Evolutionary conservation across 2,888 invertebrate species (phyloP), one percentile per base, ranked within the genome.

Genomic region (Polyommatus iphigenia): DNA sequence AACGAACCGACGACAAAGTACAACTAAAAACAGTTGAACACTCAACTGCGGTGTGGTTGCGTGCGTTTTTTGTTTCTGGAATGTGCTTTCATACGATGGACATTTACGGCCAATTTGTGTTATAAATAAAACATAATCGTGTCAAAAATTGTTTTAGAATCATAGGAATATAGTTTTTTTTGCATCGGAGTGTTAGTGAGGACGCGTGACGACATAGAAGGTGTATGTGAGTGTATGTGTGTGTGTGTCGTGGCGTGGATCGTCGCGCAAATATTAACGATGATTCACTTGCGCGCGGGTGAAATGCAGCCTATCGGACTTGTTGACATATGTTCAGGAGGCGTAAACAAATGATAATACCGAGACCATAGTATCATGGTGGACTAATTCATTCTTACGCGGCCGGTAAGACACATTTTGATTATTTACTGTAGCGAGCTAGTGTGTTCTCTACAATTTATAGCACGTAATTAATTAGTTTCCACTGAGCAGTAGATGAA

Each of bases 261-360:
- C 90, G 92, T 91, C 92, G 92, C 92, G 91, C 92, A 92, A 91
- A 92, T 93, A 92, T 90, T 94, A 93, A 93, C 92, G 93, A 92
- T 94, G 93, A 94, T 91, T 94, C 93, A 94, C 90, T 92, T 92
- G 91, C 87, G 92, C 90, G 90, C 93, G 91, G 91, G 92, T 92
- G 92, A 93, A 93, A 93, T 93, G 93, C 94, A 92, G 89, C 92
- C 90, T 90, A 90, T 91, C 89, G 91, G 90, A 91, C 91, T 93
- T 94, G 93, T 93, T 94, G 93, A 93, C 92, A 91, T 91, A 90
- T 88, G 90, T 89, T 89, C 87, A 87, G 91, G 87, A 89, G 90
- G 87, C 87, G 89, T 90, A 91, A 92, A 91, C 90, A 93, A 93
- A 93, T 93, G 91, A 93, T 91, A 67, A 67, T 67, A 91, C 87